Percentiles rank a stretch among this genome's conserved stretches.
Evolutionary conservation across 2,113 vertebrate species (phyloP).

Genomic region (Phylloscopus trochiloides): DNA sequence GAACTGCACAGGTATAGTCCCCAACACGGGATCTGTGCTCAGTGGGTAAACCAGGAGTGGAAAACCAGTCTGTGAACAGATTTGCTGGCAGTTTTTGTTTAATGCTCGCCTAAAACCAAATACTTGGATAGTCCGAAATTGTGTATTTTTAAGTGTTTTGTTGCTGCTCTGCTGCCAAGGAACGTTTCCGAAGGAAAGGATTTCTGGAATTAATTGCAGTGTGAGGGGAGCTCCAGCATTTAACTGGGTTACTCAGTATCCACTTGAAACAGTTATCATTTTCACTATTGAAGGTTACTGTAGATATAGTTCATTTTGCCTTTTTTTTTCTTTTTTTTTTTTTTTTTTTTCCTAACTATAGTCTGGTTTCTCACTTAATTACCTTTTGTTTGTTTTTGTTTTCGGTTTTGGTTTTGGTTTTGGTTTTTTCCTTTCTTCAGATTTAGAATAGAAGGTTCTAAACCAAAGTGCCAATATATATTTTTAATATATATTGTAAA

Average conservation of each 20-base stretch:
- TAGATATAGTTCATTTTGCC: neutral
- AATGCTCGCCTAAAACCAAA: neutral
- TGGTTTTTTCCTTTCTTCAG: neutral
- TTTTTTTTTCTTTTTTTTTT: no score
- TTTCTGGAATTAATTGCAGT: neutral
- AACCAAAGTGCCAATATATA: neutral
- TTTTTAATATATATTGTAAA: neutral
- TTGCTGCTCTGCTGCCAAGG: neutral
- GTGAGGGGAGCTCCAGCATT: neutral
- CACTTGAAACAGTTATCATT: neutral
- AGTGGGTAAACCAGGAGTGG: accelerated
- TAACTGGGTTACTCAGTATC: neutral
- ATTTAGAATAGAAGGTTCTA: neutral
- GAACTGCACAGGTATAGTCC: neutral
- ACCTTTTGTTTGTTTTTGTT: no score
- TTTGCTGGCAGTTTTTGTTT: neutral
- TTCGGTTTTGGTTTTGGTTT: no score
- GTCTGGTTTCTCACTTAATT: neutral
- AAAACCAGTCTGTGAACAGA: neutral
- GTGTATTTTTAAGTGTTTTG: neutral
- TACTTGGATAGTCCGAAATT: neutral
- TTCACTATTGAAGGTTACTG: neutral
- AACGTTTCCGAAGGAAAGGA: neutral
- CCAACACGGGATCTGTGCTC: accelerated
- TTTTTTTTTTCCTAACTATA: neutral